These are phyloP conservation scores for Onychostoma macrolepis DNA, from an alignment of 2,113 vertebrate genomes.

Conservation along the genomic window DNA sequence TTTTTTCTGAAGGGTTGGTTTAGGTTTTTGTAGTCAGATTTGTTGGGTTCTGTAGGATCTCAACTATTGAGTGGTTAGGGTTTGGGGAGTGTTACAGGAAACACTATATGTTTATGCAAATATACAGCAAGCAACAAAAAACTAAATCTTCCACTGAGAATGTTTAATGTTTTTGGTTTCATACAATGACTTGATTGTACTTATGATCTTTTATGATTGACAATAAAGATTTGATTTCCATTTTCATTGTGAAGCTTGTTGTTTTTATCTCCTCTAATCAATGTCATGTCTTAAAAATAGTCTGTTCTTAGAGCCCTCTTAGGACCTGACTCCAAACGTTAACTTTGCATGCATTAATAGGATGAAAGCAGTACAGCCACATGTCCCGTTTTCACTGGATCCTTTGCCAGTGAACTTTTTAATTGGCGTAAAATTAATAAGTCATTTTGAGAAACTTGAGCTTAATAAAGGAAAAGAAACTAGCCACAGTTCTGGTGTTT, in stretches of 20 bases:
- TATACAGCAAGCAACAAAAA: constrained; percentile 81
- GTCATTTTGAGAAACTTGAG: background rate
- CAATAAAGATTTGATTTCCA: constrained; percentile 98
- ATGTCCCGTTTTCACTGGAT: constrained; percentile 64
- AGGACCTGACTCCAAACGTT: background rate
- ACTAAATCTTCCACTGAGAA: constrained; percentile 75
- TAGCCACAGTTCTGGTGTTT: background rate
- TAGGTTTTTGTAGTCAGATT: constrained; percentile 56
- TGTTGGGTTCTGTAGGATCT: constrained; percentile 25
- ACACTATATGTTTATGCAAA: constrained; percentile 87
- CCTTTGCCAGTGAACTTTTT: constrained; percentile 75
- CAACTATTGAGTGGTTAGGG: constrained; percentile 71
- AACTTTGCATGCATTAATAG: constrained; percentile 17
- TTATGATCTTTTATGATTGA: constrained; percentile 91
- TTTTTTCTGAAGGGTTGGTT: constrained; percentile 60
- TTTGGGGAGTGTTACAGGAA: constrained; percentile 83
- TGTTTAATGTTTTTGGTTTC: constrained; percentile 74
- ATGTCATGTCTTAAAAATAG: constrained; percentile 67
- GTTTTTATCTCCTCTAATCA: constrained; percentile 56
- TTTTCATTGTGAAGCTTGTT: constrained; percentile 69
- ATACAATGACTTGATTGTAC: constrained; percentile 89
- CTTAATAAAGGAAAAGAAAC: background rate
- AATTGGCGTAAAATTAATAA: constrained; percentile 84
- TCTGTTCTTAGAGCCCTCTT: background rate
- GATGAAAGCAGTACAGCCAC: background rate